Percentiles rank a stretch among this genome's conserved stretches.
These are phyloP conservation scores for Eremobia ochroleuca DNA, from an alignment of 2,888 invertebrate species.

Conservation along the genomic window DNA sequence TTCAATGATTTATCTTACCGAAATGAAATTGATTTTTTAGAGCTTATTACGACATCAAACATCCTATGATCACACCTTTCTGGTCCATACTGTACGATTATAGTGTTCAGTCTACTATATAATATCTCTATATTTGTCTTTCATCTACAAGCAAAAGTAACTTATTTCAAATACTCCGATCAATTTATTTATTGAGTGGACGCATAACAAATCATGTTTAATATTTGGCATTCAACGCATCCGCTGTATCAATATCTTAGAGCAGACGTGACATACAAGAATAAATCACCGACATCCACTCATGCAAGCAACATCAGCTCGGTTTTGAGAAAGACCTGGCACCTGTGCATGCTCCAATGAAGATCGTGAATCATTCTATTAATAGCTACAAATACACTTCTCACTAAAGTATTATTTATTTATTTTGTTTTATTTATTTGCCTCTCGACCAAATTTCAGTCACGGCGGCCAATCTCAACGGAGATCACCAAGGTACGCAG, in stretches of 20 bases:
- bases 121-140: no score
- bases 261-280: conserved; percentile 17
- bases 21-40: conserved; percentile 37
- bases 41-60: not conserved
- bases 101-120: no score
- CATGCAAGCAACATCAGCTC: not conserved
- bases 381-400: not conserved
- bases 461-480: not conserved
- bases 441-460: not conserved
- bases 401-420: not conserved
- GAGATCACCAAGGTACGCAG: not conserved
- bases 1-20: conserved; percentile 26
- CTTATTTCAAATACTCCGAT: not conserved
- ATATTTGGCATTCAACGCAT: conserved; percentile 34
- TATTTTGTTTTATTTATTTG: no score
- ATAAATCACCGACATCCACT: conserved; percentile 16
- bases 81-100: no score
- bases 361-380: conserved; percentile 32
- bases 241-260: conserved; percentile 36
- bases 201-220: conserved; percentile 12
- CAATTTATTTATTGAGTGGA: not conserved
- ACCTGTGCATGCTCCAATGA: conserved; percentile 8
- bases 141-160: not conserved
- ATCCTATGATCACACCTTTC: no score
- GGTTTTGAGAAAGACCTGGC: conserved; percentile 34